Percentiles rank a stretch among this genome's conserved stretches.
phyloP scores from a whole-genome alignment of 2,113 vertebrate species.

The Anoplopoma fimbria region DNA sequence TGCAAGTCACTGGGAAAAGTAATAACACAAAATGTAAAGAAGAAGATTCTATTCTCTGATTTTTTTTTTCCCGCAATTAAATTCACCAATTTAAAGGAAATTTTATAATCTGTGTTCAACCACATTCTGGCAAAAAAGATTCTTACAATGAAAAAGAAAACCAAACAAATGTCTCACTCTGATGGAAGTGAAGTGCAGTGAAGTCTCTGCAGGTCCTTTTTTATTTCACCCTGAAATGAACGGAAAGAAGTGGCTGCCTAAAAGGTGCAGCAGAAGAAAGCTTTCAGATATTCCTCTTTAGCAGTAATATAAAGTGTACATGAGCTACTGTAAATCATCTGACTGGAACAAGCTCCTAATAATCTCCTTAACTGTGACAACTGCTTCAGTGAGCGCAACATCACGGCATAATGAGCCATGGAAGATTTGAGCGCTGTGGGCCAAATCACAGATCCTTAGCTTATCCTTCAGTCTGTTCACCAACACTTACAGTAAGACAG shows the following conservation, averaged over 20 bases:
- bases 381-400: background rate
- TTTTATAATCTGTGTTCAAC: background rate
- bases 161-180: background rate
- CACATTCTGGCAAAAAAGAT: background rate
- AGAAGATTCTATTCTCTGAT: background rate
- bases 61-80: background rate
- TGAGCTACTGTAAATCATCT: background rate
- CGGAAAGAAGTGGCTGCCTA: background rate
- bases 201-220: background rate
- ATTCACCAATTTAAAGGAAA: background rate
- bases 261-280: background rate
- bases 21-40: too few species aligned
- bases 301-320: background rate
- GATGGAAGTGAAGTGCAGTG: too few species aligned
- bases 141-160: background rate
- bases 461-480: background rate
- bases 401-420: constrained; percentile 1
- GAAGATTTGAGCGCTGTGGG: background rate
- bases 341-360: constrained; percentile 4
- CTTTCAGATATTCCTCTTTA: background rate
- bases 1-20: background rate
- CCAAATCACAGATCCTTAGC: background rate
- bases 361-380: background rate
- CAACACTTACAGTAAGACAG: background rate
- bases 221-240: background rate